phyloP scores from a whole-genome alignment of 2,888 invertebrate species.

The Pandemis heparana region DNA sequence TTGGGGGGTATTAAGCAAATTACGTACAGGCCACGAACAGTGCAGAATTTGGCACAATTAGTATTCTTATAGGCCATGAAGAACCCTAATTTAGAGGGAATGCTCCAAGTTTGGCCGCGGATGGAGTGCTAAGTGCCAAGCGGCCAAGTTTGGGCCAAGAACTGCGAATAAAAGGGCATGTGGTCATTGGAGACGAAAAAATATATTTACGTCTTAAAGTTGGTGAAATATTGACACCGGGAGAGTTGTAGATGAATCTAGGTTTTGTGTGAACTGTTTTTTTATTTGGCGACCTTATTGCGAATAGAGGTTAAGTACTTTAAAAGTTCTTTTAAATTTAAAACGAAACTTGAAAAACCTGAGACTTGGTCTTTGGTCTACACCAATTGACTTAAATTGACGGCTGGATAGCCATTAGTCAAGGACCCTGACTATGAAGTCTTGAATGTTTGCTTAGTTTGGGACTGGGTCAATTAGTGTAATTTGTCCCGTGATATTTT shows the following conservation, averaged over 20 bases:
- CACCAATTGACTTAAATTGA: no score
- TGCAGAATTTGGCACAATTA: slow-evolving; percentile 33
- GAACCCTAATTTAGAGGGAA: slow-evolving; percentile 35
- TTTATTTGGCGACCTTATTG: background rate
- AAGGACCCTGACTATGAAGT: no score
- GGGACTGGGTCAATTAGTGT: no score
- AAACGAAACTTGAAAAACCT: no score
- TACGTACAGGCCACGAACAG: slow-evolving; percentile 1
- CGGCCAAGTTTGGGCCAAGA: slow-evolving; percentile 21
- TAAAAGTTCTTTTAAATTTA: background rate
- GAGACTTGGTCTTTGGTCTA: no score
- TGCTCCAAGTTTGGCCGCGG: slow-evolving; percentile 30
- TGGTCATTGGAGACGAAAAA: background rate
- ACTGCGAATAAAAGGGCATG: slow-evolving; percentile 6
- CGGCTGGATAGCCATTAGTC: no score
- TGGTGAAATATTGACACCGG: slow-evolving; percentile 15
- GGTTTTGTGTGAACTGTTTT: background rate
- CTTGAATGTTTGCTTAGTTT: no score
- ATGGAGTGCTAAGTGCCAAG: slow-evolving; percentile 37
- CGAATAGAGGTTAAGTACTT: background rate
- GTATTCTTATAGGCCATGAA: slow-evolving; percentile 37
- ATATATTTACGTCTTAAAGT: background rate
- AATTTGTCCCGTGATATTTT: no score
- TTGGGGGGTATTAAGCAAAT: slow-evolving; percentile 6
- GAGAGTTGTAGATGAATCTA: background rate